Conservation (phyloP, 2,113 vertebrate species). For the Gadus macrocephalus region DNA sequence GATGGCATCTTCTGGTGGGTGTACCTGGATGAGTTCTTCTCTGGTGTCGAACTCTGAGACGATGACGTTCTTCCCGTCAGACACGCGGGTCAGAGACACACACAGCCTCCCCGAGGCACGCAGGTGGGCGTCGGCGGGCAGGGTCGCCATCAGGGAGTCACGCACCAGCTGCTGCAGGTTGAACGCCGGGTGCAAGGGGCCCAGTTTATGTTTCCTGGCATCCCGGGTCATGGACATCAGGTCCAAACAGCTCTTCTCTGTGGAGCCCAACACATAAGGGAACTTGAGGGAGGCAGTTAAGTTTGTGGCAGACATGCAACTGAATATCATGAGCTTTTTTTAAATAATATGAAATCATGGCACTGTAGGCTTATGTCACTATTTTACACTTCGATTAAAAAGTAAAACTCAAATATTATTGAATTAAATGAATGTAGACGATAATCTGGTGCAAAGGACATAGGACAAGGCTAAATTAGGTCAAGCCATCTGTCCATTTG, state of each 20-base stretch:
- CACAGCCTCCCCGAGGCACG: slow-evolving; percentile 64
- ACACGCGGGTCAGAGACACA: slow-evolving; percentile 80
- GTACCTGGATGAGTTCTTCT: slow-evolving; percentile 82
- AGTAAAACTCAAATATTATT: too few species aligned
- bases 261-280: not conserved
- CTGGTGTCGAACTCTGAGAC: slow-evolving; percentile 81
- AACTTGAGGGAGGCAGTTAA: not conserved
- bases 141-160: slow-evolving; percentile 51
- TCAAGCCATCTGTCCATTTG: too few species aligned
- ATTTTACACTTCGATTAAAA: too few species aligned
- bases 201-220: slow-evolving; percentile 66
- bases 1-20: not conserved
- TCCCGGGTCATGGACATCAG: slow-evolving; percentile 58
- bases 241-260: slow-evolving; percentile 40
- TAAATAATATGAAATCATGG: too few species aligned
- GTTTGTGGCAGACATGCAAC: too few species aligned
- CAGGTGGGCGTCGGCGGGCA: slow-evolving; percentile 75
- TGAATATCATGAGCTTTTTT: too few species aligned
- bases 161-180: slow-evolving; percentile 63
- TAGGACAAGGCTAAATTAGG: too few species aligned
- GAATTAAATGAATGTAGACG: too few species aligned
- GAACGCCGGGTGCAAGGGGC: slow-evolving; percentile 75
- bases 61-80: slow-evolving; percentile 76
- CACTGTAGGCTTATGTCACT: too few species aligned
- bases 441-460: too few species aligned